Evolutionary conservation across 2,888 invertebrate genomes (phyloP), one percentile per base, ranked within the genome.

Genomic region (Xylophagus ater): DNA sequence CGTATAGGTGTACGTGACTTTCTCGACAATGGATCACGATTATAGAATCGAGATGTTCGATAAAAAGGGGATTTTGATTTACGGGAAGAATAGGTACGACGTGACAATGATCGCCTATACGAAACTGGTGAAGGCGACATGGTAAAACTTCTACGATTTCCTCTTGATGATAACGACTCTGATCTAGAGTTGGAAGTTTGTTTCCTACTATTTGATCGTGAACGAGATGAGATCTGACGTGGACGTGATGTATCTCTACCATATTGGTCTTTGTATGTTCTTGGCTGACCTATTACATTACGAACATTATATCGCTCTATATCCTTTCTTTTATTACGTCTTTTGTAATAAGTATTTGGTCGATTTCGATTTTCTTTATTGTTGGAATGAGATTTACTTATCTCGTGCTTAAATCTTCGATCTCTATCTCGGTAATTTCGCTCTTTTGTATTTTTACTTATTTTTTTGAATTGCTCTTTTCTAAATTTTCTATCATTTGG

Each of bases 251-350:
- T 70, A 60, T 86, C 86, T 9, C 86, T 69, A 0, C 86, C 86
- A 62, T 85, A 86, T 35, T 80, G 74, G 61, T 86, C 85, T 60
- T 80, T 83, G 38, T 73, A 67, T 23, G 71, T 68, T 41, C 73
- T 66, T 1, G 77, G 74, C 28, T 60, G 58, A 4, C 78, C 72
- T 7, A 88, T 79, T 24, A 88, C 67, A 44, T 80, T 78, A 26
- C 88, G 71, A 8, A 88, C 87, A 66, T 87, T 81, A 59, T 89
- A 89, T 3, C 88, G 71, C 52, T 81, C 82, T 34, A 89, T 65
- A 53, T 88, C 87, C 54, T 83, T 80, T 12, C 85, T 71, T 53
- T 79, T 83, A 38, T 74, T 52, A 3, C 59, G 67, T 56, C 56
- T 66, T 57, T 59, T 58, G 40, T 51, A 57, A 47, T 43, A 54